These are phyloP conservation scores for Netelia inedita DNA, from an alignment of 2,888 invertebrate genomes.

Conservation along the genomic window DNA sequence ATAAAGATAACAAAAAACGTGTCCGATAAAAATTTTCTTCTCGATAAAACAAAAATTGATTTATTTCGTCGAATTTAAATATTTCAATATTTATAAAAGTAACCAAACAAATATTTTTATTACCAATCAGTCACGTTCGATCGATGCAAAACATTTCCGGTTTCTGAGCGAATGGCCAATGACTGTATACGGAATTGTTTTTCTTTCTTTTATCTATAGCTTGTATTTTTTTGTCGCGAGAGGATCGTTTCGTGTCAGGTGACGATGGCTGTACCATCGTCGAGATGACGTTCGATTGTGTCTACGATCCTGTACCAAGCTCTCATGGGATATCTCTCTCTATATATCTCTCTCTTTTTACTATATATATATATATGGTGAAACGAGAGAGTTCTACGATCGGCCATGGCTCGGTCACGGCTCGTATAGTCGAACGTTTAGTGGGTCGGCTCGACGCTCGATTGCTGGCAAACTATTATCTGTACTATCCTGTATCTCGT, in stretches of 20 bases:
- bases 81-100: too few species aligned
- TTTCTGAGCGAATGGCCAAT: neutral
- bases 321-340: neutral
- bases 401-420: slow-evolving; percentile 58
- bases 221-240: neutral
- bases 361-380: neutral
- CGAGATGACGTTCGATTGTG: slow-evolving; percentile 4
- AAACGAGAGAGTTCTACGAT: slow-evolving; percentile 42
- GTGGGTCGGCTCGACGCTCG: slow-evolving; percentile 40
- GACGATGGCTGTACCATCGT: slow-evolving; percentile 18
- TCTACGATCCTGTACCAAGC: neutral
- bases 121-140: too few species aligned
- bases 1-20: too few species aligned
- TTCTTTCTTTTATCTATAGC: neutral
- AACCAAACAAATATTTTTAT: too few species aligned
- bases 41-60: too few species aligned
- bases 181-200: neutral
- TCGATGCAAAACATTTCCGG: too few species aligned
- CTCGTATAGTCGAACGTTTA: slow-evolving; percentile 57
- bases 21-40: too few species aligned
- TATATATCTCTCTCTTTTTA: neutral
- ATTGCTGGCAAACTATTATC: slow-evolving; percentile 39
- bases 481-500: slow-evolving; percentile 8
- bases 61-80: too few species aligned
- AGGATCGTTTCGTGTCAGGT: slow-evolving; percentile 17